These are phyloP conservation scores for Liasis olivaceus DNA, from an alignment of 2,797 vertebrate genomes.

Conservation along the genomic window DNA sequence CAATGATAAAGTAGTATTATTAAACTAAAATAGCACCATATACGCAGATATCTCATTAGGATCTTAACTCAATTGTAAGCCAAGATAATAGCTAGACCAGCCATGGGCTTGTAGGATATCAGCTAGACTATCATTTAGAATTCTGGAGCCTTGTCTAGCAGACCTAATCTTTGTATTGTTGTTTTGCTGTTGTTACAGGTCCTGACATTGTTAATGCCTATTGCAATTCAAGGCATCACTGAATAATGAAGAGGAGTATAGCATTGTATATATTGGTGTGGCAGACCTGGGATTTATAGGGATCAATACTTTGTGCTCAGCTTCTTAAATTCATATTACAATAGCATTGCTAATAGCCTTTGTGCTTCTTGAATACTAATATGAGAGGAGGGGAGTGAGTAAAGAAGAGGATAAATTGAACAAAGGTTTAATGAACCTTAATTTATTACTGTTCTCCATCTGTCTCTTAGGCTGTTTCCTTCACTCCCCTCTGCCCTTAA, in stretches of 20 bases:
- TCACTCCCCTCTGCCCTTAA: not conserved
- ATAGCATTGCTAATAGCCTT: not conserved
- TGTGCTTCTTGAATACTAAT: not conserved
- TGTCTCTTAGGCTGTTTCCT: not conserved
- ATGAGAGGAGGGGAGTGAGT: not conserved
- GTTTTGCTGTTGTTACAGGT: not conserved
- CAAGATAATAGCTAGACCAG: not conserved
- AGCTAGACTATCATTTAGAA: not conserved
- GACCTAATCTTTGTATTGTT: not conserved
- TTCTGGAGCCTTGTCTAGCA: not conserved
- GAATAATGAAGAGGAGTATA: not conserved
- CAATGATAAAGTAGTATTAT: not conserved
- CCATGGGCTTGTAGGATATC: not conserved
- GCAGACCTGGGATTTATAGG: not conserved
- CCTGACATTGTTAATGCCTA: not conserved
- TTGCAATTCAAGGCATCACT: not conserved
- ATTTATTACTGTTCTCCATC: not conserved
- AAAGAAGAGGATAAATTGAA: not conserved
- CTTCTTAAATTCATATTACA: conserved; percentile 3
- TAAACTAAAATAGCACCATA: not conserved
- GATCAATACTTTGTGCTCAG: not conserved
- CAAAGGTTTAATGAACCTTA: not conserved
- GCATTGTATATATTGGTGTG: not conserved
- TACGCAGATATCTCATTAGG: not conserved
- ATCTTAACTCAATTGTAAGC: not conserved